Percentiles rank a stretch among this genome's conserved stretches.
phyloP scores from a whole-genome alignment of 2,797 vertebrate species.

The Melanotaenia maccullochi region DNA sequence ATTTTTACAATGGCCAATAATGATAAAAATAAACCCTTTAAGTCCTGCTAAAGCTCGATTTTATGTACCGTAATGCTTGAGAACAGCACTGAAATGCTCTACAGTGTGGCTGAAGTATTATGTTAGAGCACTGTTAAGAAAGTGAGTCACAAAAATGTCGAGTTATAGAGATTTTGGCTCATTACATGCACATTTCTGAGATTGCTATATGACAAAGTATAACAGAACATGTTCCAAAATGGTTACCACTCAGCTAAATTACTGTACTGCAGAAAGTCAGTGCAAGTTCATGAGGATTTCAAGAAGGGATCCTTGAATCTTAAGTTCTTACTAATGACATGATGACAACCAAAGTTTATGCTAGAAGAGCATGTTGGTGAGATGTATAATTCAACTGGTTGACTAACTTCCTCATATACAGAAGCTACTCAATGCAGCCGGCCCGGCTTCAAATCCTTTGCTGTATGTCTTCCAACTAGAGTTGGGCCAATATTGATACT shows the following conservation, averaged over 20 bases:
- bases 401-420: background rate
- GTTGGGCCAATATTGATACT: too few relatives aligned
- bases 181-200: conserved; percentile 11
- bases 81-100: conserved; percentile 39
- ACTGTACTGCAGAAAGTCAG: conserved; percentile 12
- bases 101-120: conserved; percentile 38
- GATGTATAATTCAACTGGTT: background rate
- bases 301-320: background rate
- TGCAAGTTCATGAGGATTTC: conserved; percentile 8
- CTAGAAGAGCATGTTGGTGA: background rate
- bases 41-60: conserved; percentile 41
- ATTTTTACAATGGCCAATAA: conserved; percentile 67
- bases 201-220: conserved; percentile 7
- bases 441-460: background rate
- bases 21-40: conserved; percentile 46
- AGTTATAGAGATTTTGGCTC: conserved; percentile 18
- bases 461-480: background rate
- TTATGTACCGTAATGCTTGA: conserved; percentile 38
- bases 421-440: background rate
- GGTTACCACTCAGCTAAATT: background rate
- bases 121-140: conserved; percentile 28
- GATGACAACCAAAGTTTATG: background rate
- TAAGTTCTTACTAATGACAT: conserved; percentile 2
- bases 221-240: background rate
- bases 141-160: conserved; percentile 31